phyloP scores from a whole-genome alignment of 2,113 vertebrate genomes.

The Oceanites oceanicus region DNA sequence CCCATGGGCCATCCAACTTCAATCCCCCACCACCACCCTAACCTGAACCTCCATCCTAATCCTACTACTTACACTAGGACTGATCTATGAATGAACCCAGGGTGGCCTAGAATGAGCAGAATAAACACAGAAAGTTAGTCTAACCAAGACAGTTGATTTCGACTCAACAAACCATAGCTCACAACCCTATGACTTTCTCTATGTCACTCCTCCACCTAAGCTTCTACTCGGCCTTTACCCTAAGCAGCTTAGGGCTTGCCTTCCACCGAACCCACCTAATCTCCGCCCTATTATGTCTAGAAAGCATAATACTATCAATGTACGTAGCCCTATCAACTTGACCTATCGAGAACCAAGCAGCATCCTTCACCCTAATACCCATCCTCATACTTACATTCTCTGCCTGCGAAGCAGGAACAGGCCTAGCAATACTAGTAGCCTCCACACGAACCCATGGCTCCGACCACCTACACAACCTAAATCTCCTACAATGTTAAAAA shows the following conservation, averaged over 20 bases:
- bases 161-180: background rate
- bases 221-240: background rate
- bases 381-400: background rate
- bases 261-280: background rate
- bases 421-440: background rate
- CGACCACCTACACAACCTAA: accelerated
- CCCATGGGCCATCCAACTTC: background rate
- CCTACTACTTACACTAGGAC: accelerated
- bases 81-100: background rate
- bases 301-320: background rate
- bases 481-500: background rate
- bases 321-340: accelerated
- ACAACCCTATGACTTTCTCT: background rate
- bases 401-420: accelerated
- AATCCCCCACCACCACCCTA: background rate
- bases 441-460: accelerated
- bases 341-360: accelerated
- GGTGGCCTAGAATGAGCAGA: background rate
- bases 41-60: accelerated
- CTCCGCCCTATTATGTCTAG: background rate
- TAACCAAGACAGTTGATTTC: background rate
- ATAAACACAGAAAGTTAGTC: background rate
- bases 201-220: accelerated
- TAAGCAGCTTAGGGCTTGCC: background rate
- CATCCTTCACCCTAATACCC: accelerated